Evolutionary conservation across 2,797 vertebrate species (phyloP), one percentile per base, ranked within the genome.

Genomic region (Clarias platycephalus): DNA sequence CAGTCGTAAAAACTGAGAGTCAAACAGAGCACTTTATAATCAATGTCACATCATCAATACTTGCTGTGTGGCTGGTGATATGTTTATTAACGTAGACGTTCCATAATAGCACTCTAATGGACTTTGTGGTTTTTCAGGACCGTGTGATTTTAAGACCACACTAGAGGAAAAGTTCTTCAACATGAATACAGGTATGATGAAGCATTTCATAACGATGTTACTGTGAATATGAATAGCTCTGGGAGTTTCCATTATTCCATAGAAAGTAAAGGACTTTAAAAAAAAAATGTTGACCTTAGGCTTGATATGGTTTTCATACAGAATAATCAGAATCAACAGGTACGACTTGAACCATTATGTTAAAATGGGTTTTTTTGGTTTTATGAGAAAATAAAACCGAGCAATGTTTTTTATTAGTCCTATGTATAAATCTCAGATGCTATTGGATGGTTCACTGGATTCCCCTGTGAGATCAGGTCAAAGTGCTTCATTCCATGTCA

Each of bases 101-200:
- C 60, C 26, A 37, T 16, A 63, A 16, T 34, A 34, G 31, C 2
- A n/a, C 31, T 40, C 57, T 86, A 81, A 90, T 60, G 66, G 81
- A 57, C 26, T 18, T 74, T 83, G 18, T 87, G 82, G 26, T 87
- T 80, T 88, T 87, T 63, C 82, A 90, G 90, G 89, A 87, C 87
- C 88, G 87, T 88, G 83, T 84, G 88, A 89, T 72, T 89, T 87
- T 83, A 88, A 88, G 82, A 87, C 66, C 66, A 28, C 60, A 37
- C 86, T 83, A 86, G 79, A 87, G 75, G 86, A 78, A 84, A 86
- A 90, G 37, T 77, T 85, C 84, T 88, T 89, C 87, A 89, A 83
- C 83, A 90, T 90, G 90, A 89, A 89, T 85, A 86, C 89, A 89
- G 90, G 90, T 89, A 64, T 62, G 88, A 80, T 60, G 31, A 60